Evolutionary conservation across 2,113 vertebrate genomes (phyloP).

Genomic region (Dendropsophus ebraccatus): DNA sequence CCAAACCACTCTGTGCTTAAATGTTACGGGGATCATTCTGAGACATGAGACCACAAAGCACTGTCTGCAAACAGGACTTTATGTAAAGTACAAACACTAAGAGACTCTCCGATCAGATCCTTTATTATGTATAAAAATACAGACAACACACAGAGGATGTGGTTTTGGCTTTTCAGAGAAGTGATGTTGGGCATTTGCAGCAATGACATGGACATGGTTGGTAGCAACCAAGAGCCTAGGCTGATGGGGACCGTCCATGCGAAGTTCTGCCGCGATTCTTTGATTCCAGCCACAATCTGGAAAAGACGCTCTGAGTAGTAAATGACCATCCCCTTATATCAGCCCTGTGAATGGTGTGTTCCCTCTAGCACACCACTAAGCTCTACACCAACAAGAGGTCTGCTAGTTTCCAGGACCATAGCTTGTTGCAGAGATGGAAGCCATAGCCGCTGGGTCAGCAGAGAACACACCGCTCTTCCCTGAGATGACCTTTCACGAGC

Average conservation of each 20-base stretch:
- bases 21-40: background rate
- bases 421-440: background rate
- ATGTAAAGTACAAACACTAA: background rate
- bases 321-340: background rate
- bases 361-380: too few relatives aligned
- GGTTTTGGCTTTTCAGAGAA: background rate
- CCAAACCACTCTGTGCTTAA: background rate
- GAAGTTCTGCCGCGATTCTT: too few relatives aligned
- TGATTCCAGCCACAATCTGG: background rate
- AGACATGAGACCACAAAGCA: background rate
- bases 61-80: background rate
- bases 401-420: background rate
- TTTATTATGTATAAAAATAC: background rate
- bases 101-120: background rate
- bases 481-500: background rate
- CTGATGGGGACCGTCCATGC: too few relatives aligned
- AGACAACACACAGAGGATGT: background rate
- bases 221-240: too few relatives aligned
- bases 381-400: background rate
- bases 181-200: background rate
- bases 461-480: background rate
- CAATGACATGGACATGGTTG: too few relatives aligned
- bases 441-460: background rate
- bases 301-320: background rate
- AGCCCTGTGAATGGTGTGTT: too few relatives aligned